Evolutionary conservation across 2,888 invertebrate genomes (phyloP), one percentile per base, ranked within the genome.

Genomic region (Ceraclea dissimilis): DNA sequence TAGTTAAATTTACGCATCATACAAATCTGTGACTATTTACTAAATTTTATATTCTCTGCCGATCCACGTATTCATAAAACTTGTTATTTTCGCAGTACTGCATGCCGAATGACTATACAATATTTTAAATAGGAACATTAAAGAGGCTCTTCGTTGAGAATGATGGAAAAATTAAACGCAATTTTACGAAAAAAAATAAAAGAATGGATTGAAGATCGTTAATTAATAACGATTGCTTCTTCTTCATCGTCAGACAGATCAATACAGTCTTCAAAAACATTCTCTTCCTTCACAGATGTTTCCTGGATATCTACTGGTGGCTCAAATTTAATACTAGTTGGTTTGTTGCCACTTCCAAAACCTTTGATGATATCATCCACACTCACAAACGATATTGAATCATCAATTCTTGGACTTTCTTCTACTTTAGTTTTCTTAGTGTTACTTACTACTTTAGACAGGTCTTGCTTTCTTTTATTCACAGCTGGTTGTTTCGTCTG

Each of bases 171-270:
- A n/a, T n/a, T n/a, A n/a, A n/a, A n/a, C n/a, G n/a, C n/a, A n/a
- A n/a, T n/a, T n/a, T n/a, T n/a, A n/a, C n/a, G n/a, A n/a, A n/a
- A n/a, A n/a, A n/a, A n/a, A n/a, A n/a, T n/a, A n/a, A n/a, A n/a
- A n/a, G n/a, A n/a, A n/a, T n/a, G n/a, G n/a, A n/a, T n/a, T n/a
- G n/a, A n/a, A n/a, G n/a, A n/a, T n/a, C n/a, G 13, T 47, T 20
- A 47, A 47, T 18, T 18, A 47, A 52, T 49, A 22, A 49, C 19
- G 17, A 49, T 49, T 0, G 54, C 16, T 18, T 39, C 49, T 17
- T 54, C 54, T 10, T 54, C 54, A 13, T 54, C 54, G 47, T 54
- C 49, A 5, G 48, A 48, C n/a, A 54, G 22, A 54, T 54, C 26
- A 5, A 54, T 54, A 16, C 54, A 49, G 21, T 39, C 39, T 13